A percentile compares a stretch with the other conserved stretches of the same genome.
phyloP scores from a whole-genome alignment of 2,888 invertebrate genomes.

The Caenorhabditis panamensis region DNA sequence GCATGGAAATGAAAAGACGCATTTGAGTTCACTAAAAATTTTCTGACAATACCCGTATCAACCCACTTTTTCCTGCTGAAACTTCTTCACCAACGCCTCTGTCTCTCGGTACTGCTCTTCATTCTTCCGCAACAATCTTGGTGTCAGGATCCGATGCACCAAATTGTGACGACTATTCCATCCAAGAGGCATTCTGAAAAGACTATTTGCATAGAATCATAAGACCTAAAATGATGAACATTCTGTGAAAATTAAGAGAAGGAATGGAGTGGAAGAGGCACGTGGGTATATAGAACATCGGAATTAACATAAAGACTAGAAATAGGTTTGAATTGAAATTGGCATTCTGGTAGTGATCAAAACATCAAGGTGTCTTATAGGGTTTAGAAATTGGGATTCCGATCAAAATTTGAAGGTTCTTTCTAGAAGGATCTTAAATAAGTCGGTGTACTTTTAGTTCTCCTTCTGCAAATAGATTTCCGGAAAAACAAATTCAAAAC shows the following conservation, averaged over 20 bases:
- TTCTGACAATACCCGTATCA: neutral
- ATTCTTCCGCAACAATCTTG: conserved; percentile 27
- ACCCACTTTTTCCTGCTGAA: conserved; percentile 34
- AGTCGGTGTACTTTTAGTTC: conserved; percentile 3
- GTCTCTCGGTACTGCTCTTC: conserved; percentile 51
- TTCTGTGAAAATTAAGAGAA: neutral
- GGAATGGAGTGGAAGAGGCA: neutral
- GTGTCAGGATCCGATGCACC: conserved; percentile 57
- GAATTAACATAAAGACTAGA: neutral
- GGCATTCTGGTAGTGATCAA: neutral
- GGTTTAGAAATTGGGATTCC: neutral
- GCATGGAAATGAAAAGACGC: neutral
- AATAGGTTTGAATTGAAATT: conserved; percentile 16
- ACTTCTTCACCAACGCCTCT: conserved; percentile 57
- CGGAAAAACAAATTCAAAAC: neutral
- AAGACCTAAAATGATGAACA: neutral
- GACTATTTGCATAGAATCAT: neutral
- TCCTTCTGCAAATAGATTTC: neutral
- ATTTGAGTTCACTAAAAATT: neutral
- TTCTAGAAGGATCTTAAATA: too few relatives aligned
- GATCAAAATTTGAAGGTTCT: too few relatives aligned
- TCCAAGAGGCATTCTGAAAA: conserved; percentile 38
- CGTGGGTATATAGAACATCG: neutral
- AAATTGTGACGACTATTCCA: conserved; percentile 23
- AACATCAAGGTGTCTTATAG: neutral